These are phyloP conservation scores for Bombus affinis DNA, from an alignment of 1,140 invertebrate genomes.

Conservation along the genomic window DNA sequence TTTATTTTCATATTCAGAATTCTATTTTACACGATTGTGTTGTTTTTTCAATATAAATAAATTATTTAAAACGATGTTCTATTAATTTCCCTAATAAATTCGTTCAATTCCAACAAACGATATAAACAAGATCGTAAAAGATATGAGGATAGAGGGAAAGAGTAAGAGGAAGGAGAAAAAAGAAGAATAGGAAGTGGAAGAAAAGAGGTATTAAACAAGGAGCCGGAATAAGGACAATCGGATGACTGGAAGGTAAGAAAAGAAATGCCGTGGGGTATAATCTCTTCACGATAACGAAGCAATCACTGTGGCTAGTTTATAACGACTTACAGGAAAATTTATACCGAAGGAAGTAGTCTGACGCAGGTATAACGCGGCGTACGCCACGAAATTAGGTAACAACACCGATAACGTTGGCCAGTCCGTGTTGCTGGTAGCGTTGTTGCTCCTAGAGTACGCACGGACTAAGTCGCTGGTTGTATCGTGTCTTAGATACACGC, in stretches of 20 bases:
- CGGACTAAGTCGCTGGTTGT: background rate
- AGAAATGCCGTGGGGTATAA: constrained; percentile 24
- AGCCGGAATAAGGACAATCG: background rate
- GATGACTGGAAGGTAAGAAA: background rate
- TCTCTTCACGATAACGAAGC: constrained; percentile 50
- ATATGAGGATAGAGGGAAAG: too few relatives aligned
- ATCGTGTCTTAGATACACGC: background rate
- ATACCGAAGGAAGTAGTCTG: constrained; percentile 15
- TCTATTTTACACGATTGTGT: background rate
- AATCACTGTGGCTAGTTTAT: constrained; percentile 34
- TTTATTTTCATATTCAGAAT: background rate
- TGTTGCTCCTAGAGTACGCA: too few relatives aligned
- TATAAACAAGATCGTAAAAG: background rate
- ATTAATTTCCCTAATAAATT: background rate
- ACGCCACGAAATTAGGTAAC: constrained; percentile 45
- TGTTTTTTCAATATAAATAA: background rate
- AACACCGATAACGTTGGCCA: constrained; percentile 37
- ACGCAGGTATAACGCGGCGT: constrained; percentile 31
- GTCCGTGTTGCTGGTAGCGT: background rate
- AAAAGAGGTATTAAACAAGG: background rate
- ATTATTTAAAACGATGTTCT: background rate
- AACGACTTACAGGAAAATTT: constrained; percentile 47
- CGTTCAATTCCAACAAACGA: background rate
- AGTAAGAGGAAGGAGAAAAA: background rate
- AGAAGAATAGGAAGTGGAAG: background rate